Conservation (phyloP, 2,113 vertebrate genomes). For the Ptilonorhynchus violaceus region DNA sequence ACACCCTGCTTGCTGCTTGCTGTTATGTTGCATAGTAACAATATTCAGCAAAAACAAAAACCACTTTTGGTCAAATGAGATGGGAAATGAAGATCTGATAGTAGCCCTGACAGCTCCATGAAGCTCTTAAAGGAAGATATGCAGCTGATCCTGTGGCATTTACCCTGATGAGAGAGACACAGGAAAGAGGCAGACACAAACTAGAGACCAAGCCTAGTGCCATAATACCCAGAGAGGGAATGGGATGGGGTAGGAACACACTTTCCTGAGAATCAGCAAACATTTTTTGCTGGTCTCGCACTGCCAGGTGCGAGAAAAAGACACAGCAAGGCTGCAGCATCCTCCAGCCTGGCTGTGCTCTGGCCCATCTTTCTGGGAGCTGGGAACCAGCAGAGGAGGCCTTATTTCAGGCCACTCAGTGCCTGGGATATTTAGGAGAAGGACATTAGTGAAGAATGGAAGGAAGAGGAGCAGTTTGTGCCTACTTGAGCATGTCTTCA, state of each 20-base stretch:
- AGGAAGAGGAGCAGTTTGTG: background rate
- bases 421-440: background rate
- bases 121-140: background rate
- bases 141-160: background rate
- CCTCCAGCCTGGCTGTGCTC: background rate
- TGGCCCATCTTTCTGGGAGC: background rate
- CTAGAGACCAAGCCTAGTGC: background rate
- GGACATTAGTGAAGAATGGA: background rate
- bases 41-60: background rate
- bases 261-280: background rate
- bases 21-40: slow-evolving; percentile 38
- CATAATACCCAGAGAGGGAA: background rate
- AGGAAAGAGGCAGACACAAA: background rate
- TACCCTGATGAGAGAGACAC: background rate
- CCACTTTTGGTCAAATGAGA: background rate
- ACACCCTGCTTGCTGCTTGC: slow-evolving; percentile 27
- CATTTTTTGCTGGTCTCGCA: background rate
- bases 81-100: background rate
- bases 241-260: background rate
- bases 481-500: background rate
- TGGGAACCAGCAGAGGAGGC: background rate
- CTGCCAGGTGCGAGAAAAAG: background rate
- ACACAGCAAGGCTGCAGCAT: background rate
- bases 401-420: background rate
- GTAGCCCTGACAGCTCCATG: background rate